A percentile compares a stretch with the other conserved stretches of the same genome.
Conservation (phyloP, 2,888 invertebrate genomes). For the Phengaris alcon region DNA sequence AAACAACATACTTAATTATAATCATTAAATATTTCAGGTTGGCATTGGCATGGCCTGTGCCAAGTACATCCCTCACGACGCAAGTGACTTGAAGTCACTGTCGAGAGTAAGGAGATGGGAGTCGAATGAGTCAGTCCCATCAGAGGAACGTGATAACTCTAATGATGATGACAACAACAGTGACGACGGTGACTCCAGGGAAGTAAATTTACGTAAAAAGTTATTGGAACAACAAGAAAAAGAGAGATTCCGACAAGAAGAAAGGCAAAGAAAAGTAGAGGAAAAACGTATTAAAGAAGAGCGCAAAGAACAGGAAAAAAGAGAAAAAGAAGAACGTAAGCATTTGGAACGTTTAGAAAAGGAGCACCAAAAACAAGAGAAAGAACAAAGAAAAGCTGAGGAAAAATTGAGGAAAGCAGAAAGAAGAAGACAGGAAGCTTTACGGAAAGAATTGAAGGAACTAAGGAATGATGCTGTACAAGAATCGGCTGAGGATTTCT, state of each 20-base stretch:
- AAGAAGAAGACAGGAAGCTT: conserved; percentile 43
- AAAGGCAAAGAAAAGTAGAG: conserved; percentile 47
- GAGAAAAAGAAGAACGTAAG: conserved; percentile 49
- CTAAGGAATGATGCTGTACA: conserved; percentile 48
- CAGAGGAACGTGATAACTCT: conserved; percentile 45
- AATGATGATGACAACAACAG: conserved; percentile 46
- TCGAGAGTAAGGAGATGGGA: conserved; percentile 50
- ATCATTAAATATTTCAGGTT: conserved; percentile 53
- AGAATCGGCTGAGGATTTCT: conserved; percentile 42
- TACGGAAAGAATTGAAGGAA: conserved; percentile 45
- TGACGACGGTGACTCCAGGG: conserved; percentile 42
- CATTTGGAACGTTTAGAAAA: conserved; percentile 50
- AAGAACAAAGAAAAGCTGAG: conserved; percentile 47
- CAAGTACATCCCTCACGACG: conserved; percentile 66
- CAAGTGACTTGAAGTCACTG: conserved; percentile 47
- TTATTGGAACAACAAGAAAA: conserved; percentile 49
- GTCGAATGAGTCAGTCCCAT: conserved; percentile 53
- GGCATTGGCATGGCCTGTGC: conserved; percentile 63
- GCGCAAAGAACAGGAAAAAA: conserved; percentile 45
- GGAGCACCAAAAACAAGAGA: conserved; percentile 49
- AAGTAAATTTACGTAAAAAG: conserved; percentile 47
- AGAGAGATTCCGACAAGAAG: conserved; percentile 41
- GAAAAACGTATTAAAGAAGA: conserved; percentile 48
- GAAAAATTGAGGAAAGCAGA: conserved; percentile 44
- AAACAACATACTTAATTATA: not conserved